Conservation (phyloP, 1,140 invertebrate genomes). For the Steinernema feltiae region DNA sequence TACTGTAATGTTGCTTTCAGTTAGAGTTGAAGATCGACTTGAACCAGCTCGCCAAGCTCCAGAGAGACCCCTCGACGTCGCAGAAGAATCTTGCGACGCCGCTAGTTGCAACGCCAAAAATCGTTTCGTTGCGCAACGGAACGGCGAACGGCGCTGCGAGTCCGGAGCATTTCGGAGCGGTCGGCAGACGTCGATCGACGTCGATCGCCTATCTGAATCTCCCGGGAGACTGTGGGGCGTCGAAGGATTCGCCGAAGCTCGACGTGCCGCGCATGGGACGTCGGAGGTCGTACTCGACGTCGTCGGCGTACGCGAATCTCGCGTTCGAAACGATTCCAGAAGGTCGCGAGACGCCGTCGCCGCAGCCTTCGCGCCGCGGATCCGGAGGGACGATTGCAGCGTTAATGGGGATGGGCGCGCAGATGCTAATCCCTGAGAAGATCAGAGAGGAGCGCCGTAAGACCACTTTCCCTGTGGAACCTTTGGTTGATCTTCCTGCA, state of each 20-base stretch:
- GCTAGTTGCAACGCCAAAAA: not conserved
- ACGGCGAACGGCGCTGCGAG: not conserved
- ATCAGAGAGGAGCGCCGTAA: no score
- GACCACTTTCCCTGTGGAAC: no score
- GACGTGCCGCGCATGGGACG: not conserved
- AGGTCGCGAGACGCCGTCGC: not conserved
- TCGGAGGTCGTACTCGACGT: not conserved
- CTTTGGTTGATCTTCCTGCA: no score
- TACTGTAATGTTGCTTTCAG: not conserved
- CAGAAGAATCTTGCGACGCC: not conserved
- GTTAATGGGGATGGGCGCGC: not conserved
- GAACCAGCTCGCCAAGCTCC: not conserved
- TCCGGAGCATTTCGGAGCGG: not conserved
- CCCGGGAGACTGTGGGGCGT: not conserved
- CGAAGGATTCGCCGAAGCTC: not conserved
- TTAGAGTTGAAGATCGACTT: not conserved
- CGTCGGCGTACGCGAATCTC: not conserved
- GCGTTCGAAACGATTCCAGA: conserved; percentile 1
- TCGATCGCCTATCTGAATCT: not conserved
- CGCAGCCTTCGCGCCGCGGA: not conserved
- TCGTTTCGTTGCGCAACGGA: not conserved
- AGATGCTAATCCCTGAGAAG: not conserved
- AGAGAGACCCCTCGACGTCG: not conserved
- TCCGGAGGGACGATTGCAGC: not conserved
- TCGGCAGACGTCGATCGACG: not conserved